Base-by-base conservation (phyloP, 2,888 invertebrate genomes). In the Acrocera orbiculus region DNA sequence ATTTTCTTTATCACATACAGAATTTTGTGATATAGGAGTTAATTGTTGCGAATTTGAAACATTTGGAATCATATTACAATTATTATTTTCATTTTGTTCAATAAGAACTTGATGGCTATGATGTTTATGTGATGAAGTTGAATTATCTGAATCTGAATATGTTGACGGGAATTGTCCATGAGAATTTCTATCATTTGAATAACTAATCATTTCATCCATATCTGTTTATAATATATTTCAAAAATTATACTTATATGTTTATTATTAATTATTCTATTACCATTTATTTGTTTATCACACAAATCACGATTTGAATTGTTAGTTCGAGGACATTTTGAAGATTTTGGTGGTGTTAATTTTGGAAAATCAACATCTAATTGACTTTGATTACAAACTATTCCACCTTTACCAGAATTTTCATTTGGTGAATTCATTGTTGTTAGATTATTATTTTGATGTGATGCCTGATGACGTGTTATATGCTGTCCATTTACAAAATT, bases 341-440 rank as follows among this genome's bases (percentile, higher is more conserved):
- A 53, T 44, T 61, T 61, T 27, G 60, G 60, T 34, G 60, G 60
- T 40, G 56, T 52, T 37, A 61, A 42, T 42, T 61, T 61, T 15
- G 60, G 60, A 44, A 61, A 61, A 46, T 61, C 61, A 3, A 58
- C 50, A 44, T 61, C 60, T 29, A 46, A 33, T 34, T 46, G 44
- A 39, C 39, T 43, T 36, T 40, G 40, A 40, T 56, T 59, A 40
- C 55, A 53, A 30, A 56, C 46, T 25, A 52, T 51, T 42, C 40
- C 34, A 26, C 32, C 27, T 24, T 34, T 34, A 14, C 13, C 16
- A 16, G 30, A 35, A 34, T 34, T 40, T 30, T 34, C 39, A 22
- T 29, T 34, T 13, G 30, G 9, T 13, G 17, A 31, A 29, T 27
- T 26, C 27, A 31, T 29, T 16, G 19, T 17, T 17, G 26, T 23